Percentiles rank a stretch among this genome's conserved stretches.
phyloP scores from a whole-genome alignment of 2,113 vertebrate species.

The Myiagra hebetior region DNA sequence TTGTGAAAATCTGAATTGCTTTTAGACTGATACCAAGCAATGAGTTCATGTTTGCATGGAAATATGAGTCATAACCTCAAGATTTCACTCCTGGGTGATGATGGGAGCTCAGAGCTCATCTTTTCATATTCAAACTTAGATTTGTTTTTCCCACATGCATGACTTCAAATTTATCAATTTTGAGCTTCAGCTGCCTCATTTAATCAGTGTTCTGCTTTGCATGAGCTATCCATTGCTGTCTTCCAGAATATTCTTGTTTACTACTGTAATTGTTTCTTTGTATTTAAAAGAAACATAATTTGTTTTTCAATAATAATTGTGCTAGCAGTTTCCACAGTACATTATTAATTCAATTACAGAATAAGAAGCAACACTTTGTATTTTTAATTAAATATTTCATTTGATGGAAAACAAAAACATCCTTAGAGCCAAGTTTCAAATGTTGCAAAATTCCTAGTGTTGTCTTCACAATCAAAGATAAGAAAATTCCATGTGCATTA shows the following conservation, averaged over 20 bases:
- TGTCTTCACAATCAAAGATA: background rate
- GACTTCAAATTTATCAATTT: conserved; percentile 19
- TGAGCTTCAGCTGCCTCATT: background rate
- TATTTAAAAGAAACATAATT: conserved; percentile 9
- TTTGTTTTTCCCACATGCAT: conserved; percentile 29
- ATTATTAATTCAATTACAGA: conserved; percentile 35
- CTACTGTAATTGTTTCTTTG: background rate
- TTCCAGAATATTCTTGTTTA: conserved; percentile 27
- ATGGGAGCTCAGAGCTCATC: background rate
- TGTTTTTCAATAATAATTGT: conserved; percentile 19
- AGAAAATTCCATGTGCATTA: background rate
- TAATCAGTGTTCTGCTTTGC: background rate
- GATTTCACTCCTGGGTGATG: conserved; percentile 29
- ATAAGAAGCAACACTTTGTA: background rate
- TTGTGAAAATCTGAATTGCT: background rate
- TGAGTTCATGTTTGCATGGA: background rate
- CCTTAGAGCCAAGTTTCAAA: background rate
- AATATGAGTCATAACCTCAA: conserved; percentile 49
- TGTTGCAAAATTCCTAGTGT: background rate
- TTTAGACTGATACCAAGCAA: background rate
- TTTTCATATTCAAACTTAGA: background rate
- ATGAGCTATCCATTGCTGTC: background rate
- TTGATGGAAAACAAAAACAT: background rate
- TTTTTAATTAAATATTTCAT: conserved; percentile 9
- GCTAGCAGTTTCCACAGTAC: background rate